Conservation (phyloP, 1,140 invertebrate species). For the Zaprionus ornatus region DNA sequence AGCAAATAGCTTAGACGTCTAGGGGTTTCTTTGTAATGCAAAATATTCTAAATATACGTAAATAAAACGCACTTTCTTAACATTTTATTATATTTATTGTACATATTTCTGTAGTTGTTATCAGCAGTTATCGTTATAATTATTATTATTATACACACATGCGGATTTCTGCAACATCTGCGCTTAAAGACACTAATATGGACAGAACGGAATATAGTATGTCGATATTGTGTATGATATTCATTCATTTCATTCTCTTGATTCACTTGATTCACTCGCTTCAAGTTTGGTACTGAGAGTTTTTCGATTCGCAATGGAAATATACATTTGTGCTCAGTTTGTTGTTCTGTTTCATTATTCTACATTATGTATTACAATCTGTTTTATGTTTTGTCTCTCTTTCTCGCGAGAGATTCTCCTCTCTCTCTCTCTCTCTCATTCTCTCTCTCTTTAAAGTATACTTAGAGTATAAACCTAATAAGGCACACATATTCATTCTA, state of each 20-base stretch:
- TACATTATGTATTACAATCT: slow-evolving; percentile 62
- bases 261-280: not conserved
- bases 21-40: no score
- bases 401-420: not conserved
- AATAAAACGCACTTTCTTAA: slow-evolving; percentile 26
- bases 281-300: slow-evolving; percentile 17
- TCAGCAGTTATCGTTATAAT: slow-evolving; percentile 36
- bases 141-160: slow-evolving; percentile 45
- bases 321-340: slow-evolving; percentile 49
- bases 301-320: slow-evolving; percentile 17
- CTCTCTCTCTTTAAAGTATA: slow-evolving; percentile 33
- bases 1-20: no score
- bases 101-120: slow-evolving; percentile 57
- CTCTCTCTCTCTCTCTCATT: not conserved
- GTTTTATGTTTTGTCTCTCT: slow-evolving; percentile 17
- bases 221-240: slow-evolving; percentile 19
- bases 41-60: no score
- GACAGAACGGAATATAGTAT: slow-evolving; percentile 42
- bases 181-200: slow-evolving; percentile 41
- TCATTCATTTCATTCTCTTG: not conserved
- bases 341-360: slow-evolving; percentile 49
- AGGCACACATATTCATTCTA: slow-evolving; percentile 83
- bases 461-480: slow-evolving; percentile 82
- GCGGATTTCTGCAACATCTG: slow-evolving; percentile 16
- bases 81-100: slow-evolving; percentile 76